Evolutionary conservation across 2,797 vertebrate genomes (phyloP).

Genomic region (Cynopterus sphinx): DNA sequence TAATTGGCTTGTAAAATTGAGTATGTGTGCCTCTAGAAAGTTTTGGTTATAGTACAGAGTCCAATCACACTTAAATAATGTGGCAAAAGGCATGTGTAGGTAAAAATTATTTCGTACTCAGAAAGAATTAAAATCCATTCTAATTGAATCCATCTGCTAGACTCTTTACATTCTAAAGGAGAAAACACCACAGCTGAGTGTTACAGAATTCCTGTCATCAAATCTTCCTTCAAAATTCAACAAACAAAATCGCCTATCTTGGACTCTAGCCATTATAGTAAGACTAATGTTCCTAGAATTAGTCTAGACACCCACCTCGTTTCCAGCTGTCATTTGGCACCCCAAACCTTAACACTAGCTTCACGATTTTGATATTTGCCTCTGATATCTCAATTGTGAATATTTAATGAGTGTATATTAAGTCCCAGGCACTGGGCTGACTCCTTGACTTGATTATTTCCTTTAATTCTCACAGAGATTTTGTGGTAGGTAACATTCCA

Average conservation of each 20-base stretch:
- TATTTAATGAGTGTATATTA: not conserved
- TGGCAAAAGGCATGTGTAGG: not conserved
- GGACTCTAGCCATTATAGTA: not conserved
- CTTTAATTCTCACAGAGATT: not conserved
- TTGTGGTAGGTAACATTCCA: not conserved
- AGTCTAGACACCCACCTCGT: not conserved
- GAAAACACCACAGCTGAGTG: not conserved
- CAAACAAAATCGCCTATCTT: not conserved
- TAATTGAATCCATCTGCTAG: not conserved
- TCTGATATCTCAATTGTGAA: not conserved
- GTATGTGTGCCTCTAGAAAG: not conserved
- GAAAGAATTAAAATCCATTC: not conserved
- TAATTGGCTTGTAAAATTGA: not conserved
- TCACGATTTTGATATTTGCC: not conserved
- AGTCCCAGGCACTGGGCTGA: not conserved
- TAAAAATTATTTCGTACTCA: constrained; percentile 6
- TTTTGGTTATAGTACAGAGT: not conserved
- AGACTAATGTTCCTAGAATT: not conserved
- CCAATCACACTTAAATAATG: not conserved
- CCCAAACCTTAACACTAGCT: not conserved
- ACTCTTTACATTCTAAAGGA: constrained; percentile 6
- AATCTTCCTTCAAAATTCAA: constrained; percentile 10
- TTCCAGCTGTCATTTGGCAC: not conserved
- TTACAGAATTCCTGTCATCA: not conserved
- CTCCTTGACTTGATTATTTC: not conserved